A percentile compares a stretch with the other conserved stretches of the same genome.
These are phyloP conservation scores for Bos indicus DNA, from an alignment of 2,113 vertebrate genomes.

Conservation along the genomic window DNA sequence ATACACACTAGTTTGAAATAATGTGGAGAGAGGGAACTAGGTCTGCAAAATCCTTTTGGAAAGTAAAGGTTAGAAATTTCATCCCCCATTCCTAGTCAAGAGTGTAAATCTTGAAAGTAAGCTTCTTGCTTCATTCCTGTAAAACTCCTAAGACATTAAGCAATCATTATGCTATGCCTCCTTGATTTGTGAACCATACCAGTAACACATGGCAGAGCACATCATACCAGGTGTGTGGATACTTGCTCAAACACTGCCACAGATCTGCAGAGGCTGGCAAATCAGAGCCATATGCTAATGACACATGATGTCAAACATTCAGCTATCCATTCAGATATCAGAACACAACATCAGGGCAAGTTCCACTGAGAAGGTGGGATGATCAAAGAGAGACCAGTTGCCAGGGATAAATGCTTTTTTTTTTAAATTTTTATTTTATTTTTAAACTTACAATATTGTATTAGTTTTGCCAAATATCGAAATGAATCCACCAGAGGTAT, in stretches of 20 bases:
- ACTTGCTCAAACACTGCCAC: conserved; percentile 37
- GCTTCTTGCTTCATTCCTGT: conserved; percentile 81
- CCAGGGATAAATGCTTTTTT: neutral
- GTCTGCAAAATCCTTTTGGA: conserved; percentile 42
- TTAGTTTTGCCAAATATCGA: too few relatives aligned
- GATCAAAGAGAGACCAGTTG: neutral
- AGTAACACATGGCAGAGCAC: conserved; percentile 11
- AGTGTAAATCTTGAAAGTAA: conserved; percentile 68
- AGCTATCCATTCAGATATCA: conserved; percentile 76
- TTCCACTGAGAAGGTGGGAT: neutral
- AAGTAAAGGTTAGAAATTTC: conserved; percentile 46
- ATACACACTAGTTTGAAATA: conserved; percentile 8
- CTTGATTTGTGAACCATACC: conserved; percentile 45
- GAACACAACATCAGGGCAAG: conserved; percentile 62
- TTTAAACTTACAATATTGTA: too few relatives aligned
- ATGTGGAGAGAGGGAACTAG: conserved; percentile 27
- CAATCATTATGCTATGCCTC: conserved; percentile 37
- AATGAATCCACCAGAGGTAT: too few relatives aligned
- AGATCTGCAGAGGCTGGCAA: conserved; percentile 35
- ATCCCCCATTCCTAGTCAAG: neutral
- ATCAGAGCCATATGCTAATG: conserved; percentile 77
- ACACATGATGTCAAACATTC: conserved; percentile 77
- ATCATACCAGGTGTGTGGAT: neutral
- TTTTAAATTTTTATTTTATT: too few relatives aligned
- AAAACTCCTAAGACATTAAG: conserved; percentile 51